phyloP scores from a whole-genome alignment of 2,797 vertebrate species.

The Rhinogobio ventralis region DNA sequence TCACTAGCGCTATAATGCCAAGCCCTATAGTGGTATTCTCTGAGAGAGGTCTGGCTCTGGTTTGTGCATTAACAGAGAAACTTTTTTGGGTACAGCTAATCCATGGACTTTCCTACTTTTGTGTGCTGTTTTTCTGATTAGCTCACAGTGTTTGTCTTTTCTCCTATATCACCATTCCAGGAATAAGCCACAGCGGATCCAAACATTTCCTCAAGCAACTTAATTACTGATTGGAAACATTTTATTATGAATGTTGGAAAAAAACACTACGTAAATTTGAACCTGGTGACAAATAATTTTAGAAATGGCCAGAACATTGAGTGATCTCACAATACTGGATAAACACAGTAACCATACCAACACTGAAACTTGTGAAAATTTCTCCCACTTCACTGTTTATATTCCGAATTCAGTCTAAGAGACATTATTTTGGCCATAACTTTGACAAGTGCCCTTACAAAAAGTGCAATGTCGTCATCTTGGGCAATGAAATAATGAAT shows the following conservation, averaged over 20 bases:
- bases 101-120: neutral
- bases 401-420: neutral
- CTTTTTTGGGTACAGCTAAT: constrained; percentile 1
- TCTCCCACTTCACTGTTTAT: neutral
- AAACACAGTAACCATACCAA: neutral
- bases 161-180: constrained; percentile 9
- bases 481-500: neutral
- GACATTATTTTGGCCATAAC: neutral
- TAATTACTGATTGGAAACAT: constrained; percentile 21
- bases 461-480: neutral
- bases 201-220: constrained; percentile 19
- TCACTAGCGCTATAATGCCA: neutral
- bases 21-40: constrained; percentile 21
- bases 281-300: constrained; percentile 3
- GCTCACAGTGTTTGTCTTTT: neutral
- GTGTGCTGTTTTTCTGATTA: constrained; percentile 7
- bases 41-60: constrained; percentile 5
- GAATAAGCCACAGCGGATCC: neutral
- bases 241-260: neutral
- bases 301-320: neutral
- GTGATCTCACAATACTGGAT: neutral
- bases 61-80: constrained; percentile 7
- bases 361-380: neutral
- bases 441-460: neutral
- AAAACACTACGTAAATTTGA: neutral